phyloP scores from a whole-genome alignment of 2,797 vertebrate genomes.

The Cichlasoma orientale region DNA sequence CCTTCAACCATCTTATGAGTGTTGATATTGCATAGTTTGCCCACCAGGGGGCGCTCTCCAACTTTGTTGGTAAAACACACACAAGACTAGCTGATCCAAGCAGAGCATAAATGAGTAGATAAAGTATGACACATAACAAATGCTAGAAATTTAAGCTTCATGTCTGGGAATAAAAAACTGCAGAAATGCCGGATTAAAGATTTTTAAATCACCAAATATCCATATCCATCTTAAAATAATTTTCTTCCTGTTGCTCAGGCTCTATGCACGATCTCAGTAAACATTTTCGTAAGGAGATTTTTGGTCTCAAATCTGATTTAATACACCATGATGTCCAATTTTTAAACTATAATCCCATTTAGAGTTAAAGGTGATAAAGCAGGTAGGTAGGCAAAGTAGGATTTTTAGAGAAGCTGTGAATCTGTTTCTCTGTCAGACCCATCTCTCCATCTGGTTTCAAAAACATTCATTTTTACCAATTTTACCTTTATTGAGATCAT shows the following conservation, averaged over 20 bases:
- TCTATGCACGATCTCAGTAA: neutral
- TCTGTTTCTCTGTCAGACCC: neutral
- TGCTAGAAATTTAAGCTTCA: neutral
- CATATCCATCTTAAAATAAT: neutral
- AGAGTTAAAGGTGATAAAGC: neutral
- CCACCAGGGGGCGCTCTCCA: neutral
- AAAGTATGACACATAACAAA: neutral
- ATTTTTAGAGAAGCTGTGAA: neutral
- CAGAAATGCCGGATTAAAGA: too few species aligned
- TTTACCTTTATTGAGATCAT: neutral
- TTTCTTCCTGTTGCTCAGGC: neutral
- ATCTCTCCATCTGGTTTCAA: too few species aligned
- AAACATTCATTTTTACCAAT: neutral
- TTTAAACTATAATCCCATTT: neutral
- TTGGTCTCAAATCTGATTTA: neutral
- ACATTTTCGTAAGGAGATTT: neutral
- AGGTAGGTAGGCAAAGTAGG: neutral
- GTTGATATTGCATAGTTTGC: neutral
- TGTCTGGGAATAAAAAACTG: neutral
- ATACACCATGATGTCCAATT: neutral
- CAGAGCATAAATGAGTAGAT: neutral
- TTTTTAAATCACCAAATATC: neutral
- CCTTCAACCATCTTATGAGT: neutral
- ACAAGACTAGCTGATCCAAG: neutral
- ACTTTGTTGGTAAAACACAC: neutral